A percentile compares a stretch with the other conserved stretches of the same genome.
Conservation (phyloP, 2,888 invertebrate genomes). For the Brachylomia viminalis region DNA sequence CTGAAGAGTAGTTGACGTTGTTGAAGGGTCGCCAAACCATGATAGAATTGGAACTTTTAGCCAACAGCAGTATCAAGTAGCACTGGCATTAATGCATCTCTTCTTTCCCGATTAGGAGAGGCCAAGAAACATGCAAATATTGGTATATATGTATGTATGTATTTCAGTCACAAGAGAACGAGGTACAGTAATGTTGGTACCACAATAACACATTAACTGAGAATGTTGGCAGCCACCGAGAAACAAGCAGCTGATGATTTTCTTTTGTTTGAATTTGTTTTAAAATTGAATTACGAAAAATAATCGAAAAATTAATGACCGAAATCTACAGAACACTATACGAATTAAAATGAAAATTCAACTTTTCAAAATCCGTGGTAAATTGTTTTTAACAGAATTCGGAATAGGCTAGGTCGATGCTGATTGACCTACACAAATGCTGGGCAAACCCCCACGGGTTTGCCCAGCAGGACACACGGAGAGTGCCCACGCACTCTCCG, state of each 20-base stretch:
- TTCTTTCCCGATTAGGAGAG: constrained; percentile 1
- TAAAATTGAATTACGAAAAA: constrained; percentile 11
- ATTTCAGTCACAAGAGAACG: constrained; percentile 29
- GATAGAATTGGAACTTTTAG: not conserved
- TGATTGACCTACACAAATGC: not conserved
- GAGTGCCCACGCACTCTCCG: too few species aligned
- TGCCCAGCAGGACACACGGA: too few species aligned
- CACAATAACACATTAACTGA: constrained; percentile 53
- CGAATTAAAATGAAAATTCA: not conserved
- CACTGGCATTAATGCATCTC: constrained; percentile 22
- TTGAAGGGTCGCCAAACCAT: not conserved
- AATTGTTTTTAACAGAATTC: not conserved
- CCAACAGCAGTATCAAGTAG: not conserved
- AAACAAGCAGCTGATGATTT: constrained; percentile 31
- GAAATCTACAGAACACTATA: not conserved
- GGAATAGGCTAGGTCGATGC: not conserved
- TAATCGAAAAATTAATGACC: constrained; percentile 3
- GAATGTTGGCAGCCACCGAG: constrained; percentile 55
- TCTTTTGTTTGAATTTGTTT: constrained; percentile 18
- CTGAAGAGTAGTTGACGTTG: not conserved
- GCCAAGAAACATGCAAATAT: not conserved
- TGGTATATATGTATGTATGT: not conserved
- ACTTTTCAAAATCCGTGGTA: not conserved
- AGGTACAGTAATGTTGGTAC: constrained; percentile 15
- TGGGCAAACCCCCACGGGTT: too few species aligned